phyloP scores from a whole-genome alignment of 2,113 vertebrate genomes.

The Nesoenas mayeri region DNA sequence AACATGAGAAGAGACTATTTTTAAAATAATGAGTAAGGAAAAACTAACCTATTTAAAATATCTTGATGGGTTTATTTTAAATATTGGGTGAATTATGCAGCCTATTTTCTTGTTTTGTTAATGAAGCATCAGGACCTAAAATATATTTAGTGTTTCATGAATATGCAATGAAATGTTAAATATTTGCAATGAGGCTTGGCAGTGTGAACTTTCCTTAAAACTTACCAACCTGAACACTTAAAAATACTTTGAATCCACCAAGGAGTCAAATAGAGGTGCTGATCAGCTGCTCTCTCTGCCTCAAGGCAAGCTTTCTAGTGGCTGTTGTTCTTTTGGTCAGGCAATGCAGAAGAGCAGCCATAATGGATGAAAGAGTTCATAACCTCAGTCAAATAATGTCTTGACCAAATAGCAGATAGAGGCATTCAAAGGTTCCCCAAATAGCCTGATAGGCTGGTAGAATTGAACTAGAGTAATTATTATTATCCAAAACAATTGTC shows the following conservation, averaged over 20 bases:
- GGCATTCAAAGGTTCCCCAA: background rate
- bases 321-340: background rate
- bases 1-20: background rate
- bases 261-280: background rate
- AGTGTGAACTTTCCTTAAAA: background rate
- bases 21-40: background rate
- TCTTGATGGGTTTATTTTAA: background rate
- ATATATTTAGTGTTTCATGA: constrained; percentile 47
- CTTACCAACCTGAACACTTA: background rate
- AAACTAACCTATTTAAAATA: background rate
- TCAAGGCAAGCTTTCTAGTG: background rate
- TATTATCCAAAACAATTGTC: background rate
- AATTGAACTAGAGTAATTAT: background rate
- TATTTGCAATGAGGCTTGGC: background rate
- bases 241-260: background rate
- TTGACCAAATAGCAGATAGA: constrained; percentile 21
- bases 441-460: background rate
- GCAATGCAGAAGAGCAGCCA: background rate
- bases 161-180: constrained; percentile 44
- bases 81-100: constrained; percentile 30
- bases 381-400: background rate
- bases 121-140: constrained; percentile 45
- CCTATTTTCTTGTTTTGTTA: constrained; percentile 52
- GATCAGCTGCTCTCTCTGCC: background rate
- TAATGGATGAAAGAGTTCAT: background rate